These are phyloP conservation scores for Tanypteryx hageni DNA, from an alignment of 2,888 invertebrate species.

Conservation along the genomic window DNA sequence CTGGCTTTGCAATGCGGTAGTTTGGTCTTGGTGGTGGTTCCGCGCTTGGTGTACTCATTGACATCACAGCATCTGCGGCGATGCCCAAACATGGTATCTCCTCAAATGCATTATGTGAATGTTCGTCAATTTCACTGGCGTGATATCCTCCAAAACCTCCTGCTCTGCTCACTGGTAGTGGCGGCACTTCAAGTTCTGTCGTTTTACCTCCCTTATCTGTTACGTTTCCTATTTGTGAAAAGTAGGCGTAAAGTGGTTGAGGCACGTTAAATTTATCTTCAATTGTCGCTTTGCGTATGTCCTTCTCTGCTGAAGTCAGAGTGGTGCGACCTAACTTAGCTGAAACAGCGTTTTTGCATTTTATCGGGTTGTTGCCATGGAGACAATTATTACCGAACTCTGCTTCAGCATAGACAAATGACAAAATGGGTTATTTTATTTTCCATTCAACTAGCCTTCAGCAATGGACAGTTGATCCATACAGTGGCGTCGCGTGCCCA, in stretches of 20 bases:
- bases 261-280: slow-evolving; percentile 56
- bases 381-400: too few relatives aligned
- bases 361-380: too few relatives aligned
- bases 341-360: too few relatives aligned
- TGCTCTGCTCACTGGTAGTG: neutral
- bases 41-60: neutral
- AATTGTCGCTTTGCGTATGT: slow-evolving; percentile 38
- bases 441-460: too few relatives aligned
- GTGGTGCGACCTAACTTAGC: slow-evolving; percentile 45
- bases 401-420: too few relatives aligned
- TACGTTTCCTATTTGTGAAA: slow-evolving; percentile 35
- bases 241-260: slow-evolving; percentile 53
- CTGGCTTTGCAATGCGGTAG: neutral
- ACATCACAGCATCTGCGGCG: slow-evolving; percentile 60
- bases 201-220: slow-evolving; percentile 50
- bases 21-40: neutral
- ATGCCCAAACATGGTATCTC: slow-evolving; percentile 56
- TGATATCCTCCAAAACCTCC: slow-evolving; percentile 54
- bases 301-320: slow-evolving; percentile 56
- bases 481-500: too few relatives aligned
- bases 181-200: slow-evolving; percentile 53
- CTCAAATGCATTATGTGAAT: slow-evolving; percentile 57
- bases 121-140: neutral
- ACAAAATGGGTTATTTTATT: too few relatives aligned
- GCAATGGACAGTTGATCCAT: too few relatives aligned